These are phyloP conservation scores for Paedocypris micromegethes DNA, from an alignment of 2,797 vertebrate genomes.

Conservation along the genomic window DNA sequence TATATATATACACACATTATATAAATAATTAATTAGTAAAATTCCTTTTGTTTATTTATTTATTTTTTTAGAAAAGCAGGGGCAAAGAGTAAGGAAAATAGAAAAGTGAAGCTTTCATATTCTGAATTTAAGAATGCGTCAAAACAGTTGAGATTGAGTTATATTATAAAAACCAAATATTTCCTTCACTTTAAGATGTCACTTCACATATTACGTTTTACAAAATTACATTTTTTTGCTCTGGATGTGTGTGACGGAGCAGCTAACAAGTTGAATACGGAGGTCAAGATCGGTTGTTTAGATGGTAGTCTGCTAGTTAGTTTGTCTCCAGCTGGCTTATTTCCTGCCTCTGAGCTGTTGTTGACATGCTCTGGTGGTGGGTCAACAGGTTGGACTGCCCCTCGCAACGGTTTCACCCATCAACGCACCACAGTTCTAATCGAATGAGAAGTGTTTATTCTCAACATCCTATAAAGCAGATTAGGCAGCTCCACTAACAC, in stretches of 20 bases:
- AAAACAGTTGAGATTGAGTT: no score
- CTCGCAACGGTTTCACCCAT: slow-evolving; percentile 50
- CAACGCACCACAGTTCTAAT: slow-evolving; percentile 54
- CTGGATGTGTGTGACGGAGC: slow-evolving; percentile 2
- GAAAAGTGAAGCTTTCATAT: no score
- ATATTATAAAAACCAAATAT: no score
- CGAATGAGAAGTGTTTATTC: slow-evolving; percentile 48
- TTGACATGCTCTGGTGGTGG: slow-evolving; percentile 63
- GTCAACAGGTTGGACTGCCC: slow-evolving; percentile 49
- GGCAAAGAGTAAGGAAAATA: slow-evolving; percentile 8
- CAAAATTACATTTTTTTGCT: neutral
- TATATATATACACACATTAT: slow-evolving; percentile 48
- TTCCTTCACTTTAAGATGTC: no score
- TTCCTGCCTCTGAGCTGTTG: slow-evolving; percentile 70
- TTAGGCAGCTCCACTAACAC: slow-evolving; percentile 49
- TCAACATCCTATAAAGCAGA: slow-evolving; percentile 54
- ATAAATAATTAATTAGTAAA: slow-evolving; percentile 38
- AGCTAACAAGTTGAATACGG: slow-evolving; percentile 28
- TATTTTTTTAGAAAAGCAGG: slow-evolving; percentile 36
- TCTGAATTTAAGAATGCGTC: no score
- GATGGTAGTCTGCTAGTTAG: slow-evolving; percentile 49
- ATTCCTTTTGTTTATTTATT: slow-evolving; percentile 45
- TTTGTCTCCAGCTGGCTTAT: slow-evolving; percentile 58
- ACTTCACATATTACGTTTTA: no score
- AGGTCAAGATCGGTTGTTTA: slow-evolving; percentile 35